A percentile compares a stretch with the other conserved stretches of the same genome.
phyloP scores from a whole-genome alignment of 2,888 invertebrate species.

The Agrenia bidenticulata region DNA sequence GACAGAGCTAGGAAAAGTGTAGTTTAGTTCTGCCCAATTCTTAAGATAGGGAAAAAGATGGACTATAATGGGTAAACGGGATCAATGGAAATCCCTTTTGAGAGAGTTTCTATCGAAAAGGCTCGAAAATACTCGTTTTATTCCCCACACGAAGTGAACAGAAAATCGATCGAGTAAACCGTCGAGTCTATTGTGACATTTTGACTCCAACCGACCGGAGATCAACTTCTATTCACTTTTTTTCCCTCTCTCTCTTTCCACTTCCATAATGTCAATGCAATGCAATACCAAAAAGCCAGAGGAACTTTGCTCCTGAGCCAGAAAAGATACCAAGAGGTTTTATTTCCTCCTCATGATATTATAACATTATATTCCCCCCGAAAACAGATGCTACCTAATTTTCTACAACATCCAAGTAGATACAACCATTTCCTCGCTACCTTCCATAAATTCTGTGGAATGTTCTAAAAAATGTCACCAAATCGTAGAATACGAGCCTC shows the following conservation, averaged over 20 bases:
- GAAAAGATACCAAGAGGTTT: no score
- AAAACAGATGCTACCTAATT: constrained; percentile 51
- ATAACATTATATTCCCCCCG: constrained; percentile 3
- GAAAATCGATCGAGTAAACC: constrained; percentile 41
- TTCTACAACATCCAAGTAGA: constrained; percentile 9
- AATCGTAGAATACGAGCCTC: constrained; percentile 1
- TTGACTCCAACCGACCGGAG: constrained; percentile 48
- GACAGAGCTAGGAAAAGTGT: no score
- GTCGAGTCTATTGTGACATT: constrained; percentile 49
- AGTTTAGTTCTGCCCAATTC: no score
- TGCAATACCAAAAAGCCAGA: constrained; percentile 14
- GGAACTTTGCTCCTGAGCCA: constrained; percentile 17
- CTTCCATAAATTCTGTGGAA: constrained; percentile 44
- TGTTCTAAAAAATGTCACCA: constrained; percentile 24
- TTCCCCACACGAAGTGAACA: constrained; percentile 28
- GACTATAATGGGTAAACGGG: constrained; percentile 24
- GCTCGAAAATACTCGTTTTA: constrained; percentile 40
- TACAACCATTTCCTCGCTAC: constrained; percentile 44
- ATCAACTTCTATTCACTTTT: constrained; percentile 26
- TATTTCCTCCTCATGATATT: no score
- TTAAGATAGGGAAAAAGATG: not conserved
- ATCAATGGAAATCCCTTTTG: constrained; percentile 44
- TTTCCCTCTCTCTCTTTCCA: constrained; percentile 18
- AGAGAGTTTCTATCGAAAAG: constrained; percentile 31
- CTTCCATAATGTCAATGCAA: constrained; percentile 5